Evolutionary conservation across 2,113 vertebrate genomes (phyloP), one percentile per base, ranked within the genome.

Genomic region (Boleophthalmus pectinirostris): DNA sequence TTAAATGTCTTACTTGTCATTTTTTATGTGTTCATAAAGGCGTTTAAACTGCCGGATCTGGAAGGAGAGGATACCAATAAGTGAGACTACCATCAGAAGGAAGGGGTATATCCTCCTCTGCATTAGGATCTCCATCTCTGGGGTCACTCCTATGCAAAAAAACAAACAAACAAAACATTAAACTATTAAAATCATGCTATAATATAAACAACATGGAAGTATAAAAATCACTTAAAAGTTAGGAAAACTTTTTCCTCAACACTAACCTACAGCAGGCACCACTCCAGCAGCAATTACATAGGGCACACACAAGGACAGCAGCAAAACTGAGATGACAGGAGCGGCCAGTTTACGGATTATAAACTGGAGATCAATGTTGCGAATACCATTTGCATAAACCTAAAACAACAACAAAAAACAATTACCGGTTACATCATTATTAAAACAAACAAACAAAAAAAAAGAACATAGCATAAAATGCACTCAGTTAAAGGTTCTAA

Each of bases 21-120:
- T 99, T 91, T 99, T 99, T 91, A 99, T 99, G 90, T 99, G 98
- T 82, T 99, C 98, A 82, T 99, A 99, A 91, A 99, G 98, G 87
- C 97, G 97, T 94, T 97, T 98, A 88, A 99, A 99, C 87, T 99
- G 98, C 84, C 97, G 96, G 77, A 99, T 95, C 93, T 99, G 98
- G 91, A 99, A 99, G 88, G 97, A 99, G 16, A 99, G 89, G 88
- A 99, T 96, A 75, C 94, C 98, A 86, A 98, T 95, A 81, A 99
- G 93, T 15, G 97, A 94, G 75, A 97, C 96, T 18, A 99, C 95
- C 98, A 99, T 99, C 82, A 99, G 88, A 66, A 99, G 93, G 84
- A 98, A 98, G 4, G 98, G 98, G 80, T 99, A 99, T 90, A 99
- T 99, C 75, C 98, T 95, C 75, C 97, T 94, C 88, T 97, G 97